Conservation (phyloP, 2,888 invertebrate genomes). For the Suillia variegata region DNA sequence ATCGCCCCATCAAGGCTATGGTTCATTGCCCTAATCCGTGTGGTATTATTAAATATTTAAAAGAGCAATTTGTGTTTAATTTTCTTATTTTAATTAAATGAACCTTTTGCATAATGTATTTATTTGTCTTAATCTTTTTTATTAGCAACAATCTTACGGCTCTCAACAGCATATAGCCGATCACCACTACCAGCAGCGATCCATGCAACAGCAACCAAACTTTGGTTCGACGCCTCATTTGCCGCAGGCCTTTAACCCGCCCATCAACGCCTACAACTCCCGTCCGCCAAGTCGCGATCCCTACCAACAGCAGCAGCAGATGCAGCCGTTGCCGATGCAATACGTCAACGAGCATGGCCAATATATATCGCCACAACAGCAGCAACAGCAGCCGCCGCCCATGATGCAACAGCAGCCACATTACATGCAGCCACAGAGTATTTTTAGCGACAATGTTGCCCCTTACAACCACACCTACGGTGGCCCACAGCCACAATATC, state of each 20-base stretch:
- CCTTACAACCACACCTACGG: slow-evolving; percentile 43
- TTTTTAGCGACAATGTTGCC: slow-evolving; percentile 62
- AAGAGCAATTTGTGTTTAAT: too few species aligned
- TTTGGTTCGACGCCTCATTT: slow-evolving; percentile 61
- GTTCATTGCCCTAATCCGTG: too few species aligned
- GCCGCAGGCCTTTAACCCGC: slow-evolving; percentile 55
- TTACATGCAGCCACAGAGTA: slow-evolving; percentile 46
- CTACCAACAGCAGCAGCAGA: slow-evolving; percentile 52
- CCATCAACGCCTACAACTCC: slow-evolving; percentile 53
- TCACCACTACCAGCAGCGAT: slow-evolving; percentile 57
- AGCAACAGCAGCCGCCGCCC: slow-evolving; percentile 53
- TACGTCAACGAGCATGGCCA: slow-evolving; percentile 60
- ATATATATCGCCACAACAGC: slow-evolving; percentile 60
- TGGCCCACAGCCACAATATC: slow-evolving; percentile 41
- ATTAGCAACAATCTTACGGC: slow-evolving; percentile 63
- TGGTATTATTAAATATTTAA: too few species aligned
- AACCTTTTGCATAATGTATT: too few species aligned
- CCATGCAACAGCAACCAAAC: slow-evolving; percentile 45
- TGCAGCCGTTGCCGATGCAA: slow-evolving; percentile 58
- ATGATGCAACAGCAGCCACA: slow-evolving; percentile 28
- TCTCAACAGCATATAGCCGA: slow-evolving; percentile 64
- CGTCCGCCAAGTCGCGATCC: slow-evolving; percentile 60
- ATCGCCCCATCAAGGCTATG: too few species aligned
- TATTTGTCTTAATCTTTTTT: too few species aligned
- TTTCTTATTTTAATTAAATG: too few species aligned